phyloP scores from a whole-genome alignment of 2,113 vertebrate species.

The Syngnathoides biaculeatus region DNA sequence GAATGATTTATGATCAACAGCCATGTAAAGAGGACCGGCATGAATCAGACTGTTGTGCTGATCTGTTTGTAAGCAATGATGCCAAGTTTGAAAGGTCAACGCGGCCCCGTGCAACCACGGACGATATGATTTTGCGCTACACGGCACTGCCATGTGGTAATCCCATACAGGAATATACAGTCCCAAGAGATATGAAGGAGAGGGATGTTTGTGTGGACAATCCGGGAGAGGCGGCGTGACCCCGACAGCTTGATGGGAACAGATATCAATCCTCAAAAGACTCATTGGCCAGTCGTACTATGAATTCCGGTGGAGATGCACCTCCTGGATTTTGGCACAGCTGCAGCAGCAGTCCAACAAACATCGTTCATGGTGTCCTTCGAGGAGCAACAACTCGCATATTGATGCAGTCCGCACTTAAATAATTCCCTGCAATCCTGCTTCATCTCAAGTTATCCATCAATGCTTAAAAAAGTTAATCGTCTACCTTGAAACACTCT shows the following conservation, averaged over 20 bases:
- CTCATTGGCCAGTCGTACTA: slow-evolving; percentile 25
- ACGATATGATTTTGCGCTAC: slow-evolving; percentile 22
- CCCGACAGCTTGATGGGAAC: slow-evolving; percentile 61
- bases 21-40: not conserved
- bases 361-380: slow-evolving; percentile 56
- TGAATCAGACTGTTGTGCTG: slow-evolving; percentile 23
- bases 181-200: slow-evolving; percentile 44
- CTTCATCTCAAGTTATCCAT: slow-evolving; percentile 22
- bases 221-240: slow-evolving; percentile 30
- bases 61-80: slow-evolving; percentile 10
- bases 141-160: not conserved
- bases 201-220: slow-evolving; percentile 33
- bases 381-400: slow-evolving; percentile 7
- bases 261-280: slow-evolving; percentile 43
- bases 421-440: not conserved
- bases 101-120: not conserved
- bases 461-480: slow-evolving; percentile 28
- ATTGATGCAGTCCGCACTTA: slow-evolving; percentile 1
- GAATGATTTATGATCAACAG: not conserved
- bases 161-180: slow-evolving; percentile 8
- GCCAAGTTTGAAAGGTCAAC: slow-evolving; percentile 25
- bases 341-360: slow-evolving; percentile 34
- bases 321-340: slow-evolving; percentile 41
- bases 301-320: slow-evolving; percentile 32
- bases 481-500: slow-evolving; percentile 6